Conservation (phyloP, 2,888 invertebrate genomes). For the Himalopsyche japonica region DNA sequence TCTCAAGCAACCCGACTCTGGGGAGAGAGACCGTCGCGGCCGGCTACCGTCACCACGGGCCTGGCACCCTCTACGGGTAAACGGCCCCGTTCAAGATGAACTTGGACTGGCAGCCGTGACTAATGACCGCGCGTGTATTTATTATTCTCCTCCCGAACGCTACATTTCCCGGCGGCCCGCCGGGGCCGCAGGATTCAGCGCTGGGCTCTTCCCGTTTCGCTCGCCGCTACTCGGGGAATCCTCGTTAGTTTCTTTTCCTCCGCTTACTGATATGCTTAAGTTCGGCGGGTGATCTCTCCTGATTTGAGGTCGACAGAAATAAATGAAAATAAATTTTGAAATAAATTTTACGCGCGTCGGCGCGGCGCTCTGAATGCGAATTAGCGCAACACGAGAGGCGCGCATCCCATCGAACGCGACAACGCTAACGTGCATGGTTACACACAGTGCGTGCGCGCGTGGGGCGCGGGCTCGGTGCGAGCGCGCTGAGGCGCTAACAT, state of each 20-base stretch:
- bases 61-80: conserved; percentile 60
- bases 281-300: conserved; percentile 56
- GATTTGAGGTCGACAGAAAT: conserved; percentile 50
- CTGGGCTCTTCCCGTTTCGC: too few species aligned
- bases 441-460: too few species aligned
- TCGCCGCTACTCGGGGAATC: conserved; percentile 68
- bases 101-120: conserved; percentile 51
- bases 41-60: conserved; percentile 53
- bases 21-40: conserved; percentile 43
- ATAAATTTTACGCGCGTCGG: too few species aligned
- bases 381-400: conserved; percentile 42
- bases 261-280: conserved; percentile 72
- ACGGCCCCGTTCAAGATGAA: conserved; percentile 58
- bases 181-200: conserved; percentile 57
- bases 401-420: conserved; percentile 26
- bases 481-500: too few species aligned
- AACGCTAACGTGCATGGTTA: conserved; percentile 34
- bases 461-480: too few species aligned
- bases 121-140: conserved; percentile 39
- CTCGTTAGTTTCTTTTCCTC: conserved; percentile 71
- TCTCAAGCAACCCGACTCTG: conserved; percentile 65
- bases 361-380: conserved; percentile 39
- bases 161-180: conserved; percentile 54
- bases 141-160: conserved; percentile 55
- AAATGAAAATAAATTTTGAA: too few species aligned